Conservation (phyloP, 2,113 vertebrate genomes). For the Rhea americana region DNA sequence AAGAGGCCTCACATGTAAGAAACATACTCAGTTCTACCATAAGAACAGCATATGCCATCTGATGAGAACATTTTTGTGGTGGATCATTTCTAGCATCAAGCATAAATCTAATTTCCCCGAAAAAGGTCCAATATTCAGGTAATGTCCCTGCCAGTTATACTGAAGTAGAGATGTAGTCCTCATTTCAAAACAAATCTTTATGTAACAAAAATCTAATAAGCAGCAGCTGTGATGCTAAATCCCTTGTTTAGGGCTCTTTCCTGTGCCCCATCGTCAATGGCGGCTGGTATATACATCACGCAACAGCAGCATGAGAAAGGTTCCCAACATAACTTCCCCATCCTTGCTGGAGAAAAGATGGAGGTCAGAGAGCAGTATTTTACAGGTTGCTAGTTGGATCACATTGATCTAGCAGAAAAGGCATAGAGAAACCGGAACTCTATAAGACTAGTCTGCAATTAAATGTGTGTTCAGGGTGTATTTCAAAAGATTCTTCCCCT, state of each 20-base stretch:
- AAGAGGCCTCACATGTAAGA: not conserved
- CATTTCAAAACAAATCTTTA: not conserved
- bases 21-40: not conserved
- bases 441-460: too few relatives aligned
- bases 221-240: not conserved
- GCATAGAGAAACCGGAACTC: not conserved
- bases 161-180: too few relatives aligned
- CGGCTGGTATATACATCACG: rapidly evolving
- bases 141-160: rapidly evolving
- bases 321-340: rapidly evolving
- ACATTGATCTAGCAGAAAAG: rapidly evolving
- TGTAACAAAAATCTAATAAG: rapidly evolving
- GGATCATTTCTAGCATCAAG: not conserved
- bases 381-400: not conserved
- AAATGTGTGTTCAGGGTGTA: not conserved
- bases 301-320: not conserved
- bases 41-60: not conserved
- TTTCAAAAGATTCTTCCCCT: not conserved
- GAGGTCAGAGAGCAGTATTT: too few relatives aligned
- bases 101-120: not conserved
- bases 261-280: too few relatives aligned
- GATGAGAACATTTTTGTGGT: not conserved
- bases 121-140: not conserved
- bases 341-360: not conserved
- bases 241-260: rapidly evolving